A percentile compares a stretch with the other conserved stretches of the same genome.
These are phyloP conservation scores for Heliangelus exortis DNA, from an alignment of 2,797 vertebrate species.

Conservation along the genomic window DNA sequence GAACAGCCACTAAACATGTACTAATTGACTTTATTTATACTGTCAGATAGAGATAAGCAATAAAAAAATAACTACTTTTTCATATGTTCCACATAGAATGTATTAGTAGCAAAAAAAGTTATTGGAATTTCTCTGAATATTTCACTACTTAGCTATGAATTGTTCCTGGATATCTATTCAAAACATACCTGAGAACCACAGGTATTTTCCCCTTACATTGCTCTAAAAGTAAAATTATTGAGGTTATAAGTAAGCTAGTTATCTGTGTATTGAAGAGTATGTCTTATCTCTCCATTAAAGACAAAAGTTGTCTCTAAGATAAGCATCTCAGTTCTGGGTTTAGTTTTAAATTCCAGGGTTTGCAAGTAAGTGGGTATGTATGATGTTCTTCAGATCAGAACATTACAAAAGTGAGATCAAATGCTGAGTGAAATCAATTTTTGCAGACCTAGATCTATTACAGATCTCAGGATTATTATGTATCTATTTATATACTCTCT, in stretches of 20 bases:
- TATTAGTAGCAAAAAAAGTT: background rate
- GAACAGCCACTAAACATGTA: background rate
- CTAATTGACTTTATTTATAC: conserved; percentile 33
- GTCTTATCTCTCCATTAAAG: background rate
- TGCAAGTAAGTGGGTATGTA: background rate
- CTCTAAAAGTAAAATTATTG: background rate
- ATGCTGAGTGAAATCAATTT: background rate
- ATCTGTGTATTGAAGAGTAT: background rate
- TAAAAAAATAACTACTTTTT: background rate
- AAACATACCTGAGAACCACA: background rate
- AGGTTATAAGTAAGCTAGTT: background rate
- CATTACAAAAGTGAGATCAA: background rate
- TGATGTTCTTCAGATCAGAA: background rate
- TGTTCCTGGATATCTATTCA: background rate
- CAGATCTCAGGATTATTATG: no score
- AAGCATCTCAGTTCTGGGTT: background rate
- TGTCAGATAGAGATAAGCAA: background rate
- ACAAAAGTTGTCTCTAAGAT: background rate
- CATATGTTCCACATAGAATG: background rate
- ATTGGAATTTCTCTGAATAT: background rate
- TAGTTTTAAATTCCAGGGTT: background rate
- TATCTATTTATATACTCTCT: no score
- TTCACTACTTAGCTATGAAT: background rate
- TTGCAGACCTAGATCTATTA: background rate
- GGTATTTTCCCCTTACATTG: background rate